Evolutionary conservation across 2,113 vertebrate species (phyloP), one percentile per base, ranked within the genome.

Genomic region (Prunella himalayana): DNA sequence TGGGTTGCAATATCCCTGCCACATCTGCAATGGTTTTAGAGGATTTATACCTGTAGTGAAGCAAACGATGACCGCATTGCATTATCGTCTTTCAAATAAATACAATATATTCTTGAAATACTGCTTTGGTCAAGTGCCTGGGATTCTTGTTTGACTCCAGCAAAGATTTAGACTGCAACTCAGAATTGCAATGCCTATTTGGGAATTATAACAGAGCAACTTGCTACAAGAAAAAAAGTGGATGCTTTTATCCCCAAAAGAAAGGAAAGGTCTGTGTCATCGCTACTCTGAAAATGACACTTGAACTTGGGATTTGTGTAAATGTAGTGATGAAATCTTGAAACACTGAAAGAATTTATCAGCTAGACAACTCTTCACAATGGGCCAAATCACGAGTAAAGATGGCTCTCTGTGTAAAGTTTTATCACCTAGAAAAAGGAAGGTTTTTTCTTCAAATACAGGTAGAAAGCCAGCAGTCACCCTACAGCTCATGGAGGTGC

Each of bases 31-130:
- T 84, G 91, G 95, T 83, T 97, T 96, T 92, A 78, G 64, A 96
- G 94, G 94, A 96, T 95, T 96, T 95, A 97, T 96, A 96, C 91
- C 92, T 92, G 88, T 64, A 96, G 96, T 41, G 76, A 95, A 96
- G 92, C 72, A 91, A 92, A 96, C 64, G 95, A 97, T 94, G 96
- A 97, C 91, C 64, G 4, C 95, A 94, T 86, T 82, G 96, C 94
- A 97, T 96, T 97, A 97, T 91, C 68, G 13, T 95, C 94, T 88
- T 94, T 96, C 92, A 97, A 94, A 97, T 75, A 95, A 97, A 94
- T 78, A 96, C 91, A 92, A 78, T 88, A 90, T 94, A 94, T 90
- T 94, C 76, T 80, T 94, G 92, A 96, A 96, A 96, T 93, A 95
- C 65, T 83, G 82, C 90, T 94, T 75, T 86, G 90, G 94, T 97